These are phyloP conservation scores for Anagrus nilaparvatae DNA, from an alignment of 1,140 invertebrate species.

Conservation along the genomic window DNA sequence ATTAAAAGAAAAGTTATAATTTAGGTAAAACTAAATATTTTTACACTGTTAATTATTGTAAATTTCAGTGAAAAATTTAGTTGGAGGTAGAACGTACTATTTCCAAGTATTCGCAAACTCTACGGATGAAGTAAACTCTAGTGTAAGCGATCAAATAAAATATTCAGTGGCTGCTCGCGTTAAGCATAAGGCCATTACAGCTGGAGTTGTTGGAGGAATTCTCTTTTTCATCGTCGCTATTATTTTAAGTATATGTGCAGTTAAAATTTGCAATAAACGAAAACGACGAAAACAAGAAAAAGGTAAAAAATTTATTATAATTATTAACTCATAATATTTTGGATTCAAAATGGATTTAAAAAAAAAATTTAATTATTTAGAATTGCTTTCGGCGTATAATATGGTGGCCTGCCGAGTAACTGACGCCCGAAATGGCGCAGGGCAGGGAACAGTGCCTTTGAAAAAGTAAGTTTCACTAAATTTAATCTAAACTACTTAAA, in stretches of 20 bases:
- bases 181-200: slow-evolving; percentile 87
- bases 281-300: slow-evolving; percentile 94
- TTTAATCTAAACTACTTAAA: too few relatives aligned
- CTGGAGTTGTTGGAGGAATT: slow-evolving; percentile 86
- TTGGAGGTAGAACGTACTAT: slow-evolving; percentile 79
- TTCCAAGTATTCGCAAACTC: slow-evolving; percentile 83
- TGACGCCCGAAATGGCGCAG: slow-evolving; percentile 79
- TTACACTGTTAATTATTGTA: slow-evolving; percentile 3
- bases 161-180: slow-evolving; percentile 78
- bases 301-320: slow-evolving; percentile 51
- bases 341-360: background rate
- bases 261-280: slow-evolving; percentile 94
- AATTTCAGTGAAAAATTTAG: slow-evolving; percentile 76
- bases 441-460: slow-evolving; percentile 90
- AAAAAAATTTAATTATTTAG: slow-evolving; percentile 35
- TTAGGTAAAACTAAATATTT: background rate
- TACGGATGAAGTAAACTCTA: slow-evolving; percentile 63
- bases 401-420: slow-evolving; percentile 93
- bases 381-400: slow-evolving; percentile 81
- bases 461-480: slow-evolving; percentile 73
- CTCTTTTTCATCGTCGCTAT: slow-evolving; percentile 94
- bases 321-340: background rate
- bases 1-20: background rate
- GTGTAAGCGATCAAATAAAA: slow-evolving; percentile 66
- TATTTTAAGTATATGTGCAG: slow-evolving; percentile 88